Percentiles rank a stretch among this genome's conserved stretches.
phyloP scores from a whole-genome alignment of 2,888 invertebrate genomes.

The Andricus quercusramuli region DNA sequence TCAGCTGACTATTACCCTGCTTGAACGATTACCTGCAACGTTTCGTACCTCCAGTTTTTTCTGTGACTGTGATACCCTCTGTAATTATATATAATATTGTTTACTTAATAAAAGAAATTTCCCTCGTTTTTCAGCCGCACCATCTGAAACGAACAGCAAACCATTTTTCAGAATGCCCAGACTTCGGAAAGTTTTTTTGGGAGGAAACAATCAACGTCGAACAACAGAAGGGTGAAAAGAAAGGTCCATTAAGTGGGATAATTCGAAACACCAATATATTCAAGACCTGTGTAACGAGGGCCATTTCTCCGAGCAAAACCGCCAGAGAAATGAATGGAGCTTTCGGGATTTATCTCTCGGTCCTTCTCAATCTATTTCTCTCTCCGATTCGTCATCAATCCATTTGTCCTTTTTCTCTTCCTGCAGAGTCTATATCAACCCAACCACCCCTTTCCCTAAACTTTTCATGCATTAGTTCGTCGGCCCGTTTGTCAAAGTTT shows the following conservation, averaged over 20 bases:
- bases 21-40: too few relatives aligned
- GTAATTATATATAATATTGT: not conserved
- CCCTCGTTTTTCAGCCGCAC: not conserved
- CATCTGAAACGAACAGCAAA: not conserved
- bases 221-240: conserved; percentile 47
- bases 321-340: conserved; percentile 55
- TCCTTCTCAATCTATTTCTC: conserved; percentile 36
- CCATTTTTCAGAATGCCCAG: not conserved
- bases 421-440: conserved; percentile 11
- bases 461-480: conserved; percentile 44
- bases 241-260: conserved; percentile 57
- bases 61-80: too few relatives aligned
- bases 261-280: conserved; percentile 60
- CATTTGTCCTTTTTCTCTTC: conserved; percentile 24
- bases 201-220: conserved; percentile 50
- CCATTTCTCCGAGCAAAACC: conserved; percentile 64
- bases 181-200: not conserved
- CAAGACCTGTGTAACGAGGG: conserved; percentile 65
- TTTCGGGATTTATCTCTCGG: conserved; percentile 49
- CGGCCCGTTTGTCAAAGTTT: conserved; percentile 51
- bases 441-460: not conserved
- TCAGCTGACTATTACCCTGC: too few relatives aligned
- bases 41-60: too few relatives aligned
- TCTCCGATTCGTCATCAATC: conserved; percentile 24
- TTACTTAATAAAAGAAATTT: not conserved